Percentiles rank a stretch among this genome's conserved stretches.
These are phyloP conservation scores for Baccha elongata DNA, from an alignment of 2,888 invertebrate genomes.

Conservation along the genomic window DNA sequence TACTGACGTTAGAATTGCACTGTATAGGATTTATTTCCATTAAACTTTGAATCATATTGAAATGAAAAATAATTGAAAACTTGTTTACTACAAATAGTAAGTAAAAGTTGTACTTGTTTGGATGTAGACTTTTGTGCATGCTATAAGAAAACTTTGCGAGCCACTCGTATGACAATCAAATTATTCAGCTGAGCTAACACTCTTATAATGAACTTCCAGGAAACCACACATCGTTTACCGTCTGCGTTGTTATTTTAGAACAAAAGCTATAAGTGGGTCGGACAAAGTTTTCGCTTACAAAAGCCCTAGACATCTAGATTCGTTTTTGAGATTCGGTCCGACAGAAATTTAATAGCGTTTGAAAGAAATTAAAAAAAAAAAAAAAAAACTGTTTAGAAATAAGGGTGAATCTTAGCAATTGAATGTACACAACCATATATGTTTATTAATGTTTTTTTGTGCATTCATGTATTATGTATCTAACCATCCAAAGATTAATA, in stretches of 20 bases:
- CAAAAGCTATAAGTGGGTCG: conserved; percentile 31
- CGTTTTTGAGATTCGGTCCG: not conserved
- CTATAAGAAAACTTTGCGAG: conserved; percentile 63
- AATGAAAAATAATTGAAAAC: conserved; percentile 70
- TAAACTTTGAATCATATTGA: conserved; percentile 64
- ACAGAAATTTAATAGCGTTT: conserved; percentile 51
- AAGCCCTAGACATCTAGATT: conserved; percentile 4
- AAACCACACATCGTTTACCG: conserved; percentile 36
- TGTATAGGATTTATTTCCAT: conserved; percentile 49
- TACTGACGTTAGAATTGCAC: not conserved
- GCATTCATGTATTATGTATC: too few species aligned
- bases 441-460: too few species aligned
- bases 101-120: conserved; percentile 19
- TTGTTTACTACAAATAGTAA: conserved; percentile 56
- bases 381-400: too few species aligned
- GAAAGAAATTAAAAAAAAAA: too few species aligned
- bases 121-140: conserved; percentile 38
- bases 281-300: conserved; percentile 42
- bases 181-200: conserved; percentile 55
- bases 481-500: too few species aligned
- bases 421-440: conserved; percentile 26
- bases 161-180: conserved; percentile 65
- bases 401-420: conserved; percentile 47
- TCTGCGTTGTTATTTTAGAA: conserved; percentile 38
- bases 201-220: conserved; percentile 44